phyloP scores from a whole-genome alignment of 2,797 vertebrate genomes.

The Numenius phaeopus region DNA sequence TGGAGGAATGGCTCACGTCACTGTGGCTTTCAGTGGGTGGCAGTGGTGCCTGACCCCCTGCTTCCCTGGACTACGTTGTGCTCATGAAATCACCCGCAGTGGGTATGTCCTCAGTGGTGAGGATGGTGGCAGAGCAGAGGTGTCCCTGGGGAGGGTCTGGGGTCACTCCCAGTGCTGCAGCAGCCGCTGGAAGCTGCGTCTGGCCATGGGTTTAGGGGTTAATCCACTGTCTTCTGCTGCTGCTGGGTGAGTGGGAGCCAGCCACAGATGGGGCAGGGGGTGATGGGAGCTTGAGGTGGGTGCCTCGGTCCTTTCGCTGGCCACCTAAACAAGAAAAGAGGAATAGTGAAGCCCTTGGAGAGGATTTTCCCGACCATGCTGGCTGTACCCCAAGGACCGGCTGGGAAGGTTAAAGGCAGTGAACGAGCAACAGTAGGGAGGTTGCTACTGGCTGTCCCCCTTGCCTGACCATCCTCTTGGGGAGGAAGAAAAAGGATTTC shows the following conservation, averaged over 20 bases:
- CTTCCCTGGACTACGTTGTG: rapidly evolving
- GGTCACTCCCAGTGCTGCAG: rapidly evolving
- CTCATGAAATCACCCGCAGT: neutral
- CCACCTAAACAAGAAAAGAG: conserved; percentile 29
- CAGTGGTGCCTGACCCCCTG: neutral
- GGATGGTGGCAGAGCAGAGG: neutral
- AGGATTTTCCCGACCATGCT: neutral
- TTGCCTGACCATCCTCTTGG: neutral
- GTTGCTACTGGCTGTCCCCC: neutral
- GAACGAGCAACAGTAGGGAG: rapidly evolving
- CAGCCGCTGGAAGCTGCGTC: neutral
- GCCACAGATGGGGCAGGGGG: neutral
- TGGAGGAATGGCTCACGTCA: neutral
- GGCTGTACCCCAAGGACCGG: neutral
- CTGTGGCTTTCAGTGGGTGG: neutral
- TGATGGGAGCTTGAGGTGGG: neutral
- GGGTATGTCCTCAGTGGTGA: rapidly evolving
- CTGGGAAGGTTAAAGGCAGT: neutral
- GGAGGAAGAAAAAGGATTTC: neutral
- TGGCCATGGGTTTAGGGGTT: neutral
- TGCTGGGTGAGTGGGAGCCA: neutral
- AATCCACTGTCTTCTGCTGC: neutral
- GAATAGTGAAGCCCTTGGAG: neutral
- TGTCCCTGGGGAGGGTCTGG: neutral
- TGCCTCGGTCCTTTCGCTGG: neutral